phyloP scores from a whole-genome alignment of 2,797 vertebrate species.

The Sciurus carolinensis region DNA sequence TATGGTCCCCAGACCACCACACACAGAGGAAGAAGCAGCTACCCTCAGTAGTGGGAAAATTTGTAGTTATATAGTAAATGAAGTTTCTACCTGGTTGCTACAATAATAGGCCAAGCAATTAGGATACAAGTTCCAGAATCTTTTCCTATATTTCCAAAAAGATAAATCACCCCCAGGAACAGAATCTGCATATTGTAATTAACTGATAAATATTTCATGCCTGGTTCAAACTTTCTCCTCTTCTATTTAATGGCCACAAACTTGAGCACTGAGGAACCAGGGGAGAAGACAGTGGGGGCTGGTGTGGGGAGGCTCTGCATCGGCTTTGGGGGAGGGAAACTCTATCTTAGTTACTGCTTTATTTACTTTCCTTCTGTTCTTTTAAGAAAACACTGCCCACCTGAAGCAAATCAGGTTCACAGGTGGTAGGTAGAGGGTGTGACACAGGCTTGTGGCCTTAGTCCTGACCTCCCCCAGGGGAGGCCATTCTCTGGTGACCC shows the following conservation, averaged over 20 bases:
- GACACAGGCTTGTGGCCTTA: conserved; percentile 36
- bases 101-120: conserved; percentile 85
- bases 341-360: background rate
- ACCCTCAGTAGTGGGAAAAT: conserved; percentile 37
- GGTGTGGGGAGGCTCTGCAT: background rate
- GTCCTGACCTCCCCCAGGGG: background rate
- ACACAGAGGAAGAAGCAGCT: conserved; percentile 1
- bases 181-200: conserved; percentile 83
- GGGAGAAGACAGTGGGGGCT: background rate
- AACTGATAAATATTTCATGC: conserved; percentile 84
- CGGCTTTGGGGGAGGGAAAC: conserved; percentile 32
- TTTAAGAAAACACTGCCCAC: conserved; percentile 73
- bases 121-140: conserved; percentile 85
- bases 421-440: conserved; percentile 33
- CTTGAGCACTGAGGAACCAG: conserved; percentile 68
- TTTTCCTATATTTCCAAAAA: conserved; percentile 86
- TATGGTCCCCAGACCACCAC: background rate
- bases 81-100: conserved; percentile 82
- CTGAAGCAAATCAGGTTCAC: conserved; percentile 63
- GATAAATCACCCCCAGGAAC: conserved; percentile 83
- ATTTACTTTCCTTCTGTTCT: conserved; percentile 56
- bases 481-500: conserved; percentile 51
- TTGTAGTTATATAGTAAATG: conserved; percentile 71
- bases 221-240: conserved; percentile 80
- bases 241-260: conserved; percentile 81